These are phyloP conservation scores for Trichosurus vulpecula DNA, from an alignment of 2,797 vertebrate species.

Conservation along the genomic window DNA sequence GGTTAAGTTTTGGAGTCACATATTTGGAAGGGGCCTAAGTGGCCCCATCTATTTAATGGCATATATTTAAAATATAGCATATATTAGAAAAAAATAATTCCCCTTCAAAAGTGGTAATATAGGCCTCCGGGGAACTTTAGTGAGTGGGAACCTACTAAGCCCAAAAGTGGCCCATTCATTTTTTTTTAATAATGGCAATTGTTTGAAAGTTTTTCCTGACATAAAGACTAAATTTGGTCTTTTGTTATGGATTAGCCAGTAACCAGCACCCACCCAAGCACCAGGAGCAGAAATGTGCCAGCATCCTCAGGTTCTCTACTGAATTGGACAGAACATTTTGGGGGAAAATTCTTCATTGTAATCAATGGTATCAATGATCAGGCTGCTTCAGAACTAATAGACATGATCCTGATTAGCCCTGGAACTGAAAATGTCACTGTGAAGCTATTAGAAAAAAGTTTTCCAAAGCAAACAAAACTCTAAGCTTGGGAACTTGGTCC, in stretches of 20 bases:
- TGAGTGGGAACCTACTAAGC: neutral
- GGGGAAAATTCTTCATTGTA: neutral
- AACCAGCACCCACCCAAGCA: neutral
- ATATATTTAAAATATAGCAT: neutral
- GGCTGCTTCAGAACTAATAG: neutral
- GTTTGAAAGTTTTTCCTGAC: neutral
- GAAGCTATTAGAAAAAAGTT: neutral
- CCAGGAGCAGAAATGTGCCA: neutral
- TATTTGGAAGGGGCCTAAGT: neutral
- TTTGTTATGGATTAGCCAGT: neutral
- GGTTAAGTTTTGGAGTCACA: neutral
- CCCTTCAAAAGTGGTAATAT: neutral
- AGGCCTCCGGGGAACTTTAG: neutral
- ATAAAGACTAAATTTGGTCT: neutral
- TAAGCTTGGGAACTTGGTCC: neutral
- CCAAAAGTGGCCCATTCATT: neutral
- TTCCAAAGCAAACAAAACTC: neutral
- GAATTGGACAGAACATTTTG: neutral
- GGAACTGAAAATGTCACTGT: neutral
- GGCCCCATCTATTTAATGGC: neutral
- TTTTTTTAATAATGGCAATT: neutral
- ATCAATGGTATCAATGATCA: neutral
- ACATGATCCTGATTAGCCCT: neutral
- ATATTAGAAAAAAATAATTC: neutral
- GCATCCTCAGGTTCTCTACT: neutral